Evolutionary conservation across 2,113 vertebrate genomes (phyloP).

Genomic region (Ursus arctos): DNA sequence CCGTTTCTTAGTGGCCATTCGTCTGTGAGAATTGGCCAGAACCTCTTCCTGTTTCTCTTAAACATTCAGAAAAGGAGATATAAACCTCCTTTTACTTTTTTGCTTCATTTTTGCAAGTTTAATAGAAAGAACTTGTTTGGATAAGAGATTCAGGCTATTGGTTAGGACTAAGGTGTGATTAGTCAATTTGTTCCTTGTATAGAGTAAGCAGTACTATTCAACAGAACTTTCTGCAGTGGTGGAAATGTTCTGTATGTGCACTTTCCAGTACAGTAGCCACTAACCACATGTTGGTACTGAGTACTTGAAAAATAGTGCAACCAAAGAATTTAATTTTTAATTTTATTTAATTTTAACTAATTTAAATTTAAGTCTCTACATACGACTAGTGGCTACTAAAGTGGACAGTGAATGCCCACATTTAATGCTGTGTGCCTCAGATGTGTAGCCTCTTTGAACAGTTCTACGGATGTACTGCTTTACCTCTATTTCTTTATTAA

Average conservation of each 20-base stretch:
- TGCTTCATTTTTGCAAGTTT: neutral
- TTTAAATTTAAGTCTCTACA: neutral
- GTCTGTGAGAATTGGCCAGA: neutral
- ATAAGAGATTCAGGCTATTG: neutral
- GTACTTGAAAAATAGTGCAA: neutral
- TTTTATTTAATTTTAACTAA: slow-evolving; percentile 31
- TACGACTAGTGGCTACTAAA: neutral
- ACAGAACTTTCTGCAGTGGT: neutral
- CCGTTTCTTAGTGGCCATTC: neutral
- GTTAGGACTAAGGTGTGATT: neutral
- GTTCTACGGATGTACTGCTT: neutral
- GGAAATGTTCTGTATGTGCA: neutral
- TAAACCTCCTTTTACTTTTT: neutral
- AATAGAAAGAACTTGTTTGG: neutral
- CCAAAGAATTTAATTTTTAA: neutral
- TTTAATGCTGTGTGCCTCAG: neutral
- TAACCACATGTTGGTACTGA: neutral
- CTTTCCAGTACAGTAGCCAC: neutral
- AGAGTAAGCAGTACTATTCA: neutral
- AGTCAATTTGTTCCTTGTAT: neutral
- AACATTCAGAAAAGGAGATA: neutral
- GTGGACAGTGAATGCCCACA: neutral
- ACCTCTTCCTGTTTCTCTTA: neutral
- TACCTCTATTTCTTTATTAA: neutral
- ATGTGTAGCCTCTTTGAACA: neutral